Conservation (phyloP, 2,797 vertebrate genomes). For the Denticeps clupeoides region DNA sequence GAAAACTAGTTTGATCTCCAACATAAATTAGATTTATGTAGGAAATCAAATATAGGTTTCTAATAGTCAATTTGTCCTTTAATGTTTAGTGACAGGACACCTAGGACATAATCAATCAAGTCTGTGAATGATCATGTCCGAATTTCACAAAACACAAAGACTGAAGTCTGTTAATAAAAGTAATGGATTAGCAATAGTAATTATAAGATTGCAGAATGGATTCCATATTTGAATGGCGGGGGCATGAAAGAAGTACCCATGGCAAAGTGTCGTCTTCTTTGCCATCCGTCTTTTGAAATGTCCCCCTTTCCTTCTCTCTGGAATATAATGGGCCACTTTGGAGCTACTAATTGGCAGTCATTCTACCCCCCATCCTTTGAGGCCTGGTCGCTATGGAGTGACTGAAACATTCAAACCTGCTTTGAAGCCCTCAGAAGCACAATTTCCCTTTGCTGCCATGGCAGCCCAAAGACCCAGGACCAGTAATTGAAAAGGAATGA, state of each 20-base stretch:
- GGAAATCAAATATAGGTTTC: no score
- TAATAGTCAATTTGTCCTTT: no score
- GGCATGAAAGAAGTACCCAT: slow-evolving; percentile 19
- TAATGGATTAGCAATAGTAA: slow-evolving; percentile 11
- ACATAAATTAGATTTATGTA: no score
- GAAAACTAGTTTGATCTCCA: slow-evolving; percentile 43
- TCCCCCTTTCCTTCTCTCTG: slow-evolving; percentile 51
- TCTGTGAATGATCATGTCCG: slow-evolving; percentile 31
- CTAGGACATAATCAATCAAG: slow-evolving; percentile 32
- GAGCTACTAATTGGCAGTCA: slow-evolving; percentile 78
- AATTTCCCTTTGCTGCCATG: slow-evolving; percentile 44
- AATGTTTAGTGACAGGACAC: slow-evolving; percentile 23
- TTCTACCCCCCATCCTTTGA: slow-evolving; percentile 62
- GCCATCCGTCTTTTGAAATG: slow-evolving; percentile 36
- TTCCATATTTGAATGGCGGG: no score
- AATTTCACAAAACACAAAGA: slow-evolving; percentile 46
- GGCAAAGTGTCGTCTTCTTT: slow-evolving; percentile 48
- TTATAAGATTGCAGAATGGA: background rate
- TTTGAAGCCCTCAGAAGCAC: slow-evolving; percentile 74
- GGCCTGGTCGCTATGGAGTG: slow-evolving; percentile 63
- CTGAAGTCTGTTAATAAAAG: no score
- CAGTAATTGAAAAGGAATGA: slow-evolving; percentile 37
- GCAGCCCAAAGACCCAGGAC: slow-evolving; percentile 42
- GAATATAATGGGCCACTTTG: slow-evolving; percentile 67
- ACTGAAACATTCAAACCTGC: slow-evolving; percentile 51